A percentile compares a stretch with the other conserved stretches of the same genome.
phyloP scores from a whole-genome alignment of 2,888 invertebrate genomes.

The Anoplius nigerrimus region DNA sequence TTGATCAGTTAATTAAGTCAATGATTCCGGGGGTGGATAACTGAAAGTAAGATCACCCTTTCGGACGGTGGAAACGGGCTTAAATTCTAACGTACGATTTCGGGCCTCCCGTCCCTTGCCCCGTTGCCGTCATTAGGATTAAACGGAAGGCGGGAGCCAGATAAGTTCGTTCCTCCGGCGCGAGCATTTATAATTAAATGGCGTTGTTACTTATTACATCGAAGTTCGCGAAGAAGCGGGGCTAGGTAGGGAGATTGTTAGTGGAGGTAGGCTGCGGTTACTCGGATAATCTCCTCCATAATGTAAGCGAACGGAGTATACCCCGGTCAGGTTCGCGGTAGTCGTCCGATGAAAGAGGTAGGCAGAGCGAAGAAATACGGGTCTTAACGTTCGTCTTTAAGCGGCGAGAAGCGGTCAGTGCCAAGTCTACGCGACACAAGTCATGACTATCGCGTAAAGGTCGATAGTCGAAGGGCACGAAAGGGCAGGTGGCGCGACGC shows the following conservation, averaged over 20 bases:
- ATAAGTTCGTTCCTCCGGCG: constrained; percentile 59
- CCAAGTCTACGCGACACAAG: constrained; percentile 39
- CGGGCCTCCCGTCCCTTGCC: constrained; percentile 1
- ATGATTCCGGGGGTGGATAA: constrained; percentile 14
- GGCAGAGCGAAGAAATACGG: not conserved
- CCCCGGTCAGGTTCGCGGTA: not conserved
- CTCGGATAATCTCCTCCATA: constrained; percentile 66
- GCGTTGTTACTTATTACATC: constrained; percentile 68
- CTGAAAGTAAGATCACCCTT: constrained; percentile 25
- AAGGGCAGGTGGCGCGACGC: constrained; percentile 42
- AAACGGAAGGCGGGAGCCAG: constrained; percentile 50
- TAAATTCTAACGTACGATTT: constrained; percentile 48
- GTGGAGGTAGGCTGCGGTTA: constrained; percentile 60
- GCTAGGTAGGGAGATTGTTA: constrained; percentile 61
- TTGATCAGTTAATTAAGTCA: constrained; percentile 22
- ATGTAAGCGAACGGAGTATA: constrained; percentile 57
- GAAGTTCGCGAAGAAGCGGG: constrained; percentile 65
- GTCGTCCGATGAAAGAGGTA: not conserved
- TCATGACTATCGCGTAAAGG: constrained; percentile 49
- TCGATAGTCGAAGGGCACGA: constrained; percentile 54
- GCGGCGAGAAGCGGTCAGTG: not conserved
- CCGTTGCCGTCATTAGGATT: constrained; percentile 41
- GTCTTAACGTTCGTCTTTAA: not conserved
- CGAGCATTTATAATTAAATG: constrained; percentile 71
- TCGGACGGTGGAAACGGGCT: constrained; percentile 16